These are phyloP conservation scores for Drosophila albomicans DNA, from an alignment of 1,140 invertebrate species.

Conservation along the genomic window DNA sequence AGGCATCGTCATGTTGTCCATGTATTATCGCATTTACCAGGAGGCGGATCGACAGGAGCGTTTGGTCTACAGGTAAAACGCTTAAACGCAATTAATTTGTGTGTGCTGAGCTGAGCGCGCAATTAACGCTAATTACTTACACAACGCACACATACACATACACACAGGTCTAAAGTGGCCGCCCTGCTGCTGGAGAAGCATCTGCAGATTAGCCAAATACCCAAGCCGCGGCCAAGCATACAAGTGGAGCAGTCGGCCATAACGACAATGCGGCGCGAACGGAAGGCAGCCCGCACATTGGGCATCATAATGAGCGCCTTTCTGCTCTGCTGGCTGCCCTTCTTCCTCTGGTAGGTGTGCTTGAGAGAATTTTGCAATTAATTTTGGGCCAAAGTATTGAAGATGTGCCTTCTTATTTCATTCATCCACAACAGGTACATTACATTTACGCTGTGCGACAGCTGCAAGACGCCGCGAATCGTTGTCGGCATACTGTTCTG, in stretches of 20 bases:
- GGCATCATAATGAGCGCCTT: conserved; percentile 98
- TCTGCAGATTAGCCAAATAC: conserved; percentile 94
- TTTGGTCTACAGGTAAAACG: conserved; percentile 91
- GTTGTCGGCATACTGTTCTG: conserved; percentile 96
- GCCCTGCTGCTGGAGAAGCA: conserved; percentile 93
- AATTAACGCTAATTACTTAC: conserved; percentile 70
- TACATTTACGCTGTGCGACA: conserved; percentile 92
- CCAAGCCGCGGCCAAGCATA: conserved; percentile 88
- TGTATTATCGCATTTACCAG: conserved; percentile 96
- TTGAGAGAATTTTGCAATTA: conserved; percentile 2
- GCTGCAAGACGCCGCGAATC: conserved; percentile 85
- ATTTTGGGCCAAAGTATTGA: not conserved
- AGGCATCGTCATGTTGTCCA: conserved; percentile 97
- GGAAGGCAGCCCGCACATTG: conserved; percentile 96
- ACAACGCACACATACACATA: not conserved
- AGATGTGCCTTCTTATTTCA: not conserved
- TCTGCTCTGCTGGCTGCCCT: conserved; percentile 96
- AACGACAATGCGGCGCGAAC: conserved; percentile 94
- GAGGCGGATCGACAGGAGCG: conserved; percentile 96
- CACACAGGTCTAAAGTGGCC: conserved; percentile 91
- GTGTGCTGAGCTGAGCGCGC: conserved; percentile 4
- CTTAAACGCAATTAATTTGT: conserved; percentile 30
- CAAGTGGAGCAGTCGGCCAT: conserved; percentile 88
- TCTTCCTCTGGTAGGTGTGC: conserved; percentile 93
- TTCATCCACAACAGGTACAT: conserved; percentile 89